Conservation (phyloP, 2,113 vertebrate species). For the Suricata suricatta region DNA sequence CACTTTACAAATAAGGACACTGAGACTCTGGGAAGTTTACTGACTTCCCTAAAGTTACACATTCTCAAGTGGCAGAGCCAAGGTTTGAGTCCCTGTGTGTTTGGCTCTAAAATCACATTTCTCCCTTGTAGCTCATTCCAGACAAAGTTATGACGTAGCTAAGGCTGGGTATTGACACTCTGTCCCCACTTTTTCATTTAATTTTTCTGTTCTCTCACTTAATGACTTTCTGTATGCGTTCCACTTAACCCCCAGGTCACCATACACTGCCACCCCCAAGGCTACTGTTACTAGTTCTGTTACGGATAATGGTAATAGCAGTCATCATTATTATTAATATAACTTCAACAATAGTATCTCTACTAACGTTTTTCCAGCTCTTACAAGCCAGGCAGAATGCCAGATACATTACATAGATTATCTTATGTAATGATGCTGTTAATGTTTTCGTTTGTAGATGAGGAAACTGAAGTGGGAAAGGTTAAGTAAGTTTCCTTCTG, state of each 20-base stretch:
- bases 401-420: constrained; percentile 20
- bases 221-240: neutral
- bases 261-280: neutral
- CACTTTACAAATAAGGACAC: neutral
- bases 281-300: neutral
- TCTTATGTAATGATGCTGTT: constrained; percentile 33
- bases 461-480: neutral
- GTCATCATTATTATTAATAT: neutral
- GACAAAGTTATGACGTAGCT: neutral
- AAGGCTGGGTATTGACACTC: neutral
- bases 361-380: neutral
- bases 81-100: neutral
- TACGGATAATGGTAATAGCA: neutral
- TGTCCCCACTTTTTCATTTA: neutral
- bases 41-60: neutral
- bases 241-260: neutral
- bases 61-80: neutral
- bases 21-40: neutral
- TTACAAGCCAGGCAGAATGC: neutral
- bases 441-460: constrained; percentile 24
- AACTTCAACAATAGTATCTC: neutral
- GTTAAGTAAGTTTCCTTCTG: constrained; percentile 11
- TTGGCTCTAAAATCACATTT: neutral
- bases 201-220: neutral
- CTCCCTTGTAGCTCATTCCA: neutral